Evolutionary conservation across 2,888 invertebrate genomes (phyloP).

Genomic region (Venustoraphidia nigricollis): DNA sequence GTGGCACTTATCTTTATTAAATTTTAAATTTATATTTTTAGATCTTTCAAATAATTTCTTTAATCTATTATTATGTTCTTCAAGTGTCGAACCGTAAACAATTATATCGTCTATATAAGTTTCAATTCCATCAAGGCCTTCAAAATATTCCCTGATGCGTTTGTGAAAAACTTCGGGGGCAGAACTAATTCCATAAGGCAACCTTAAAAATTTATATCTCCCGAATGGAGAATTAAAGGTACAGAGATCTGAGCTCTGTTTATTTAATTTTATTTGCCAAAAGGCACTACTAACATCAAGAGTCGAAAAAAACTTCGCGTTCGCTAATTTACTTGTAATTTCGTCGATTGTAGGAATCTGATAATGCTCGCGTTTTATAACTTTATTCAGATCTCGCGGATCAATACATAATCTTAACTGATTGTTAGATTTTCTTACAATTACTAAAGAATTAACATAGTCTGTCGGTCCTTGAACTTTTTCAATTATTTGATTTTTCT

Average conservation of each 20-base stretch:
- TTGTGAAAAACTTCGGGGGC: neutral
- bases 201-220: neutral
- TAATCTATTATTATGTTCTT: too few relatives aligned
- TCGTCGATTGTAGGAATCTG: neutral
- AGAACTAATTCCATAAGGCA: neutral
- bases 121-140: too few relatives aligned
- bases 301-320: neutral
- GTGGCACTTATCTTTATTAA: too few relatives aligned
- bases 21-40: too few relatives aligned
- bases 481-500: conserved; percentile 8
- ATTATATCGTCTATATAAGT: too few relatives aligned
- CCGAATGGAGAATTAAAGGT: neutral
- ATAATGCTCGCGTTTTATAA: neutral
- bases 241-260: too few relatives aligned
- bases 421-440: neutral
- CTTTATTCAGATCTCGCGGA: neutral
- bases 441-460: neutral
- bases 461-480: conserved; percentile 4
- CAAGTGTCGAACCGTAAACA: too few relatives aligned
- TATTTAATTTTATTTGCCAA: neutral
- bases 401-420: neutral
- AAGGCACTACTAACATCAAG: neutral
- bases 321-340: neutral
- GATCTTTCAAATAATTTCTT: too few relatives aligned
- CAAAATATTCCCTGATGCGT: too few relatives aligned